Evolutionary conservation across 2,113 vertebrate genomes (phyloP).

Genomic region (Suricata suricatta): DNA sequence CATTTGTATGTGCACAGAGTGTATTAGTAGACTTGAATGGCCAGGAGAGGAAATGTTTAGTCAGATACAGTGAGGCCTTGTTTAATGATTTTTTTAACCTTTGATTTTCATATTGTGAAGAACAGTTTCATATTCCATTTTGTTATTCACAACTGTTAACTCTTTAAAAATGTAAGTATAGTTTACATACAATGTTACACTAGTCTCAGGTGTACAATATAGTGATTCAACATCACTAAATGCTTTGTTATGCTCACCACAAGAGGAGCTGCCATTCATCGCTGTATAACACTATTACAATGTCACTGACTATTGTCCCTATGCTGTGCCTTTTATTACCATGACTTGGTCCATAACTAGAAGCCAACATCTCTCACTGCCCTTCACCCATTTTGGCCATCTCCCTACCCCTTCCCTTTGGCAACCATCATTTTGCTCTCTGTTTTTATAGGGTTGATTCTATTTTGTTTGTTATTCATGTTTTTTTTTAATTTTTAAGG

Average conservation of each 20-base stretch:
- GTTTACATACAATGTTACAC: not conserved
- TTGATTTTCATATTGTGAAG: not conserved
- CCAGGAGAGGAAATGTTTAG: not conserved
- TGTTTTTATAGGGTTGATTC: not conserved
- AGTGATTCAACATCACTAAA: not conserved
- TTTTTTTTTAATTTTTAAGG: not conserved
- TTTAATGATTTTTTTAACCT: not conserved
- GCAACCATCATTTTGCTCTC: not conserved
- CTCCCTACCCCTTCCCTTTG: not conserved
- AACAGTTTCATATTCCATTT: not conserved
- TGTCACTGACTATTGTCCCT: no score
- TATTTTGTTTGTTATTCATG: not conserved
- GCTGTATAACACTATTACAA: no score
- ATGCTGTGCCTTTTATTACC: not conserved
- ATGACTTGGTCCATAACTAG: not conserved
- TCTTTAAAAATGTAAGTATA: not conserved
- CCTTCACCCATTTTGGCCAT: not conserved
- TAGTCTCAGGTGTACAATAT: not conserved
- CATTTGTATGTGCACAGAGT: not conserved
- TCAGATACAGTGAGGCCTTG: not conserved
- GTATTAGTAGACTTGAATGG: not conserved
- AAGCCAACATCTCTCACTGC: not conserved
- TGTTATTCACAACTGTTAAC: not conserved
- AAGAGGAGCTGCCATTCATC: not conserved
- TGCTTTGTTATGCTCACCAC: not conserved